phyloP scores from a whole-genome alignment of 35 echinoderm and acorn worm species.

The Lytechinus pictus region DNA sequence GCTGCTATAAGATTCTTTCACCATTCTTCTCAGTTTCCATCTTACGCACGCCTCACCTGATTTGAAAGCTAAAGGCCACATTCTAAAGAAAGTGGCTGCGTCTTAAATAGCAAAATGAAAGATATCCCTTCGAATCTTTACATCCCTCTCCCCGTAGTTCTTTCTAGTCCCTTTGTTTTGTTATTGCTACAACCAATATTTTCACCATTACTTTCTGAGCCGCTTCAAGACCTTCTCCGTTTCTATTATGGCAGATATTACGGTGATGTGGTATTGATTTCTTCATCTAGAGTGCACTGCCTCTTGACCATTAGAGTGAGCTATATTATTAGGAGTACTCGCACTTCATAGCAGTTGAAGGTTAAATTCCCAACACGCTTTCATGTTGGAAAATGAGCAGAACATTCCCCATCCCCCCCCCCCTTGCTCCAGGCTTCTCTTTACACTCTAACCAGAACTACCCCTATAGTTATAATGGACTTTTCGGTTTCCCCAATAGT shows the following conservation, averaged over 20 bases:
- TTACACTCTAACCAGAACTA: background rate
- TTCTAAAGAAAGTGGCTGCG: background rate
- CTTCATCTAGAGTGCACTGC: background rate
- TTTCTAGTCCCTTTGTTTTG: background rate
- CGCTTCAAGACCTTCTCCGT: background rate
- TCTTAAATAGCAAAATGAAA: background rate
- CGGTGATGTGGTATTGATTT: constrained; percentile 31
- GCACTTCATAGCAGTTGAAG: constrained; percentile 40
- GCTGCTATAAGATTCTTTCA: background rate
- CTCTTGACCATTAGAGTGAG: constrained; percentile 34
- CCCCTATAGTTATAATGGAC: constrained; percentile 31
- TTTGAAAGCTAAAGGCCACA: background rate
- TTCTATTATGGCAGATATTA: constrained; percentile 14
- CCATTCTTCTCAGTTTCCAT: constrained; percentile 30
- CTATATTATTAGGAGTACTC: background rate
- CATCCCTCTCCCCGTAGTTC: background rate
- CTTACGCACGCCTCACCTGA: background rate
- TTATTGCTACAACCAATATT: constrained; percentile 6
- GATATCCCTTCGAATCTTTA: background rate
- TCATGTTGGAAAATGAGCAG: background rate
- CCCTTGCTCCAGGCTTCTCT: constrained; percentile 5
- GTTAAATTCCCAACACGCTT: constrained; percentile 20
- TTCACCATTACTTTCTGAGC: background rate
- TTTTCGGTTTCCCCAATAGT: constrained; percentile 44
- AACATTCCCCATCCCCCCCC: background rate